These are phyloP conservation scores for Columba janthina DNA, from an alignment of 2,113 vertebrate species.

Conservation along the genomic window DNA sequence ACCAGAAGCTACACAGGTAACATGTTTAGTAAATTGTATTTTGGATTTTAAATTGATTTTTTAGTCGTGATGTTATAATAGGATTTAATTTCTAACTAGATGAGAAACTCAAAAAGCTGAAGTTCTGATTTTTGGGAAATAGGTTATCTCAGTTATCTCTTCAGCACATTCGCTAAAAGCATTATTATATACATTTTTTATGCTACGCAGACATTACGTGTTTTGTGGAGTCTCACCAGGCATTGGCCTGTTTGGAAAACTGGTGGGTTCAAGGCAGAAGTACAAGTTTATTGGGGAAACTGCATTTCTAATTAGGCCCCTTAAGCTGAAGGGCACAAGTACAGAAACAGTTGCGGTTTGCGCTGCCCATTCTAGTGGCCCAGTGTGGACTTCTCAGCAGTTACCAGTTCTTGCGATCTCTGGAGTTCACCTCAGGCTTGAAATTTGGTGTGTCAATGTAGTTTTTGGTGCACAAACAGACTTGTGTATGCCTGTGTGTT, in stretches of 20 bases:
- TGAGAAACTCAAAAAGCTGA: neutral
- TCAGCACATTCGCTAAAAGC: neutral
- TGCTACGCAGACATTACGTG: neutral
- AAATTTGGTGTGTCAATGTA: neutral
- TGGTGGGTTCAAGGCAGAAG: neutral
- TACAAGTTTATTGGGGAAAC: neutral
- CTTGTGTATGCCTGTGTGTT: neutral
- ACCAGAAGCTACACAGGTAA: slow-evolving; percentile 90
- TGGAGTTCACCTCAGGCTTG: neutral
- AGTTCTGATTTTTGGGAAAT: neutral
- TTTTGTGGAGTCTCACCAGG: neutral
- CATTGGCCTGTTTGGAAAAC: neutral
- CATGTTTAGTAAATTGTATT: neutral
- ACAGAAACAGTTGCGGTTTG: neutral
- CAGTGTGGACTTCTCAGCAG: neutral
- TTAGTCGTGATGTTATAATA: neutral
- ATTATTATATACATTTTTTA: neutral
- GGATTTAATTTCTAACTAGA: neutral
- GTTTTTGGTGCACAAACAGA: neutral
- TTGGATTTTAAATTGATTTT: neutral
- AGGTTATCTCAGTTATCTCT: neutral
- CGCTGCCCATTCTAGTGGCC: neutral
- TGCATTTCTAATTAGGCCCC: neutral
- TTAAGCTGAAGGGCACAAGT: neutral
- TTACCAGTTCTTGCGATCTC: neutral